phyloP scores from a whole-genome alignment of 2,113 vertebrate genomes.

The Triplophysa dalaica region DNA sequence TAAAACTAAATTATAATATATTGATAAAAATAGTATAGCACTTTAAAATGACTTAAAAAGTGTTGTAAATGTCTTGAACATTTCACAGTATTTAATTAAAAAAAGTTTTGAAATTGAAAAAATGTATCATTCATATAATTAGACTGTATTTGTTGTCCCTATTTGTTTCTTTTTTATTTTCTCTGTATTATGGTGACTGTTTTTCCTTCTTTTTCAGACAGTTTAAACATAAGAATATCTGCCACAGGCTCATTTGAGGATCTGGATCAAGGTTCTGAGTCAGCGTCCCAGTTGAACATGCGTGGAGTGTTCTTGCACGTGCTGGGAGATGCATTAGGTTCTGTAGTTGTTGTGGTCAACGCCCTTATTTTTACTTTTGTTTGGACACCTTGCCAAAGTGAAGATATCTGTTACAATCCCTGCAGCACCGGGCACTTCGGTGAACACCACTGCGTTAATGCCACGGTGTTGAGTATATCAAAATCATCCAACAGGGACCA shows the following conservation, averaged over 20 bases:
- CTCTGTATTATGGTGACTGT: not conserved
- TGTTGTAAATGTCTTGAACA: no score
- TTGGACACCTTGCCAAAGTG: constrained; percentile 76
- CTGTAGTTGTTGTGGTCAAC: constrained; percentile 84
- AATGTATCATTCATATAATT: no score
- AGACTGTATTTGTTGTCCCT: no score
- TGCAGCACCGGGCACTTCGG: constrained; percentile 73
- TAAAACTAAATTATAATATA: no score
- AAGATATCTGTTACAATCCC: constrained; percentile 75
- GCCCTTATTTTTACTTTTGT: constrained; percentile 80
- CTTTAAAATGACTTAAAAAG: no score
- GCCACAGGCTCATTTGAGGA: constrained; percentile 70
- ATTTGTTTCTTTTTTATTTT: no score
- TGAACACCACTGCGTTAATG: constrained; percentile 64
- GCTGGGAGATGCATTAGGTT: constrained; percentile 84
- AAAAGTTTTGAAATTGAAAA: no score
- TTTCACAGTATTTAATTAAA: no score
- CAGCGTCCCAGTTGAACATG: constrained; percentile 82
- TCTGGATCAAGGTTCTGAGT: constrained; percentile 66
- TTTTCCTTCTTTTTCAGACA: constrained; percentile 59
- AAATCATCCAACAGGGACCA: constrained; percentile 34
- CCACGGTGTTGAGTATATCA: constrained; percentile 54
- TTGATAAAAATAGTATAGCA: no score
- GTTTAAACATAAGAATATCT: constrained; percentile 72
- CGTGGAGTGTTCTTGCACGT: constrained; percentile 85